Evolutionary conservation across 1,140 invertebrate genomes (phyloP).

Genomic region (Asbolus verrucosus): DNA sequence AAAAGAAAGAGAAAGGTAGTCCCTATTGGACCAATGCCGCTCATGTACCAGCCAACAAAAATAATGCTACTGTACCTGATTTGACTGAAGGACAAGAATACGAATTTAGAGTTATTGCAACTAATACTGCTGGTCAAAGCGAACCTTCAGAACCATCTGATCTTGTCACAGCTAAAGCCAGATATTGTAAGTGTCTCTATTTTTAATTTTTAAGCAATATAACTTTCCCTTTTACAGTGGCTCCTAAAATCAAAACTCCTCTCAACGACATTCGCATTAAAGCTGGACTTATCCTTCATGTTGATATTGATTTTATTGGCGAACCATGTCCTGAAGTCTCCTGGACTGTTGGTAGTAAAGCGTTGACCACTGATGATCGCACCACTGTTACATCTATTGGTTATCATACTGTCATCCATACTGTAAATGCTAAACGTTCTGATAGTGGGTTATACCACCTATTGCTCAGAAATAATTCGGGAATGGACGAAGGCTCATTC

Average conservation of each 20-base stretch:
- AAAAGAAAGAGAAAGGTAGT: constrained; percentile 95
- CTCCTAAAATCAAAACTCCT: constrained; percentile 93
- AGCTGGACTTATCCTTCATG: constrained; percentile 91
- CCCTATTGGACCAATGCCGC: constrained; percentile 91
- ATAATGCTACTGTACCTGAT: constrained; percentile 84
- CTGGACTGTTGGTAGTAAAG: constrained; percentile 84
- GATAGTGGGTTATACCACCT: constrained; percentile 89
- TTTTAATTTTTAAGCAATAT: background rate
- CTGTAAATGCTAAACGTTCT: constrained; percentile 85
- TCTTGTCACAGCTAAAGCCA: constrained; percentile 86
- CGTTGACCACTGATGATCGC: constrained; percentile 79
- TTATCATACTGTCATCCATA: constrained; percentile 91
- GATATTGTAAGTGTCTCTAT: constrained; percentile 75
- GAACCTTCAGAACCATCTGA: constrained; percentile 95
- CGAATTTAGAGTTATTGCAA: constrained; percentile 95
- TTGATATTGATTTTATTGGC: constrained; percentile 93
- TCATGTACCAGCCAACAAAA: constrained; percentile 85
- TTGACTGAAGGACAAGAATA: constrained; percentile 95
- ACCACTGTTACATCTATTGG: constrained; percentile 90
- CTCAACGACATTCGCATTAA: constrained; percentile 89
- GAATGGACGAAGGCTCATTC: constrained; percentile 90
- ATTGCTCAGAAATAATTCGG: constrained; percentile 86
- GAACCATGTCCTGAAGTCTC: constrained; percentile 88
- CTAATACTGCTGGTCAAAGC: constrained; percentile 95
- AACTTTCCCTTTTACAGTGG: constrained; percentile 70